Evolutionary conservation across 1,140 invertebrate species (phyloP), one percentile per base, ranked within the genome.

Genomic region (Ceratitis capitata): DNA sequence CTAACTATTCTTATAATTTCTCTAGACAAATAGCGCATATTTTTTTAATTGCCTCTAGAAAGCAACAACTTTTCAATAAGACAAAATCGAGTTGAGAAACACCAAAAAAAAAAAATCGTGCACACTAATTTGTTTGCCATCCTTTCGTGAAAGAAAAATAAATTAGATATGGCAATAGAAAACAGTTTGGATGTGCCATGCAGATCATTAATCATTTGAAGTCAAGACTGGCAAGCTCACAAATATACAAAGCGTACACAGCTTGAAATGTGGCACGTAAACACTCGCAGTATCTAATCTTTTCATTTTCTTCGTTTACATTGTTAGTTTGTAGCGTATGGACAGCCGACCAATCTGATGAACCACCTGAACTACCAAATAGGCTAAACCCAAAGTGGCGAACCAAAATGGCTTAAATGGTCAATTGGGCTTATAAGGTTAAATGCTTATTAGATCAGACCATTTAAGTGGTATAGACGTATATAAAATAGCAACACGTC

Each of bases 151-250:
- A n/a, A n/a, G n/a, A n/a, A 78, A 47, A 78, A 9, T 45, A 78
- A 78, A 78, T 78, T 78, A 78, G 69, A 12, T 78, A 45, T 78
- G 69, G 69, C 39, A 78, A 78, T 78, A 42, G 69, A 78, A 78
- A 78, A 78, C 69, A 78, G 69, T 74, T 74, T 42, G 64, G n/a
- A 10, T 35, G 16, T 74, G 64, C n/a, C 35, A 16, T n/a, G 14
- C 19, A 42, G 39, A 78, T 78, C 69, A 78, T 78, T 78, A 78
- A 78, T 78, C 69, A 78, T 78, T 47, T 14, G 69, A 16, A 78
- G 45, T 35, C 69, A 10, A 23, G 16, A n/a, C n/a, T n/a, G n/a
- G 51, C n/a, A 56, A 56, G 7, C 19, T 1, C 6, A 26, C n/a
- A 42, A 32, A 14, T 23, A 12, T 78, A 39, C n/a, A 0, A n/a